Conservation (phyloP, 2,113 vertebrate species). For the Collichthys lucidus region DNA sequence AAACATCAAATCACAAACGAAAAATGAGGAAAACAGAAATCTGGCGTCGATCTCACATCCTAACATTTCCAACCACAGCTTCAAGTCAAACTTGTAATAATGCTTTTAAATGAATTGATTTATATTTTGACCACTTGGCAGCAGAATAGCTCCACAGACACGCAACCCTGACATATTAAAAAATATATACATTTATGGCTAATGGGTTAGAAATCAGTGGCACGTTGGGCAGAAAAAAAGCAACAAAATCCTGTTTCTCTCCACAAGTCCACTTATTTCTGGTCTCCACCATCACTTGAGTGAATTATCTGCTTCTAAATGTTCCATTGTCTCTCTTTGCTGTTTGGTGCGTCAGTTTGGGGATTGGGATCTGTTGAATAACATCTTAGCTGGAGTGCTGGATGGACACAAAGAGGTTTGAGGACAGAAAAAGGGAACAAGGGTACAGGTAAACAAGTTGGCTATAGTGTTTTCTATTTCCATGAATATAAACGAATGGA, state of each 20-base stretch:
- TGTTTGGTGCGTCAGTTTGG: not conserved
- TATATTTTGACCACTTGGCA: not conserved
- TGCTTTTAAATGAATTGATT: not conserved
- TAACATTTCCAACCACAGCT: not conserved
- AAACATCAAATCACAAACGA: not conserved
- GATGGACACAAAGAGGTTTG: not conserved
- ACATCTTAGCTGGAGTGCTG: not conserved
- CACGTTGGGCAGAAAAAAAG: not conserved
- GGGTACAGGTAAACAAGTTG: not conserved
- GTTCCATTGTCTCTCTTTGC: not conserved
- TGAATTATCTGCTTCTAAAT: not conserved
- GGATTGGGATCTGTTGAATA: too few species aligned
- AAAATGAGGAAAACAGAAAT: not conserved
- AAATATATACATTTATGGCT: not conserved
- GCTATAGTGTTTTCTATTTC: conserved; percentile 2
- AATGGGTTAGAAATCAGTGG: not conserved
- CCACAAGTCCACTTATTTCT: not conserved
- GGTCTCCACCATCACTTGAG: not conserved
- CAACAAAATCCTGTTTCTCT: not conserved
- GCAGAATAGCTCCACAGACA: not conserved
- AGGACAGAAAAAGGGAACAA: not conserved
- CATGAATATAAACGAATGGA: conserved; percentile 14
- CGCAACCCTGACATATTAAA: not conserved
- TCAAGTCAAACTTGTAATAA: not conserved
- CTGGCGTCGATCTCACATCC: not conserved